Percentiles rank a stretch among this genome's conserved stretches.
phyloP scores from a whole-genome alignment of 2,113 vertebrate species.

The Malurus elegans region DNA sequence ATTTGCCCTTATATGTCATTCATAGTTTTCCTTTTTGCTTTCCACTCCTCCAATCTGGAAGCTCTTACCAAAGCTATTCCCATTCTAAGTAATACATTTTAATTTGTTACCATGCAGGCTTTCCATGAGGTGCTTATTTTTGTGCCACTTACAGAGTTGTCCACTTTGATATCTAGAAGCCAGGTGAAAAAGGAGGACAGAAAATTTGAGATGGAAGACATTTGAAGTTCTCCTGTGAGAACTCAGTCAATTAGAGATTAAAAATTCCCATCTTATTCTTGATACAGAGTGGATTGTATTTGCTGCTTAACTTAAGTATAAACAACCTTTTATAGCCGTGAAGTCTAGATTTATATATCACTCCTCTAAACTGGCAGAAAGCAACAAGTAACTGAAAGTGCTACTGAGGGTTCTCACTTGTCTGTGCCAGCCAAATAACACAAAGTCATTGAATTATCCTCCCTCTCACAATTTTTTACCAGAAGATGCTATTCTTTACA shows the following conservation, averaged over 20 bases:
- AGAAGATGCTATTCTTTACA: slow-evolving; percentile 35
- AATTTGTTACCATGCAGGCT: not conserved
- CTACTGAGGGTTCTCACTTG: not conserved
- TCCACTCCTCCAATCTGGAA: not conserved
- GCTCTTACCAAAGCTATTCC: not conserved
- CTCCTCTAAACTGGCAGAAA: not conserved
- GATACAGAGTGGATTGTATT: not conserved
- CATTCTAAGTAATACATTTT: not conserved
- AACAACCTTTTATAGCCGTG: not conserved
- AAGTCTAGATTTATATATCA: not conserved
- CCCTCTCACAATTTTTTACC: not conserved
- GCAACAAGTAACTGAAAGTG: not conserved
- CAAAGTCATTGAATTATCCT: slow-evolving; percentile 26
- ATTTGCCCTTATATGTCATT: not conserved
- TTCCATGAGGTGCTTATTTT: not conserved
- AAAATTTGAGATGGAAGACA: not conserved
- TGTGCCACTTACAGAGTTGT: not conserved
- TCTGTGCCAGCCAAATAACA: not conserved
- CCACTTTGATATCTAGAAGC: not conserved
- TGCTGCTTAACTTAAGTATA: not conserved
- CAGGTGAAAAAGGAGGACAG: not conserved
- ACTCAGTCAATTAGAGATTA: not conserved
- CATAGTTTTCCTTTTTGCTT: not conserved
- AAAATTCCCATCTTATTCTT: not conserved
- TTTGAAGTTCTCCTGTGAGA: not conserved